Conservation (phyloP, 2,797 vertebrate species). For the Choloepus didactylus region DNA sequence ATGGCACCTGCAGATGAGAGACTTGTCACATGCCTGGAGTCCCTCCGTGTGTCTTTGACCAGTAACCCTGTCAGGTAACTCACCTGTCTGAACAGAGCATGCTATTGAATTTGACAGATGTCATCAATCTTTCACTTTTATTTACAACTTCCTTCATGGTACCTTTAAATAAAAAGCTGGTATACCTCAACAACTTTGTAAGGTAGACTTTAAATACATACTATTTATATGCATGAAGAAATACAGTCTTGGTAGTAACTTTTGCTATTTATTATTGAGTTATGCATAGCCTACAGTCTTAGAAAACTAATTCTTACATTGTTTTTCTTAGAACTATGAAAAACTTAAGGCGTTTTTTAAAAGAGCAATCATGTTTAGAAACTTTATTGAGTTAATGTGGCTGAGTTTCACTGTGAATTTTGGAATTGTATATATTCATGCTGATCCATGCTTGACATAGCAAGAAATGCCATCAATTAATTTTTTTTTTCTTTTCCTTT, state of each 20-base stretch:
- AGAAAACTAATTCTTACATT: neutral
- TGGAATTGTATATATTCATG: neutral
- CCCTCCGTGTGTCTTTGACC: conserved; percentile 96
- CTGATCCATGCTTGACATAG: neutral
- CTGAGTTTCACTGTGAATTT: conserved; percentile 23
- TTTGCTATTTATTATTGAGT: conserved; percentile 39
- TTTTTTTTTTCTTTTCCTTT: neutral
- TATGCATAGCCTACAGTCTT: neutral
- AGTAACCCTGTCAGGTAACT: conserved; percentile 99
- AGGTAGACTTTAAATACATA: conserved; percentile 79
- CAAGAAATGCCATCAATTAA: conserved; percentile 1
- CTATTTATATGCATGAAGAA: conserved; percentile 59
- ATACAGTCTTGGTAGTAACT: neutral
- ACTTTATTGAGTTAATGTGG: neutral
- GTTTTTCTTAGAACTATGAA: neutral
- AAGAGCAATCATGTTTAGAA: conserved; percentile 3
- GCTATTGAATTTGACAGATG: conserved; percentile 69
- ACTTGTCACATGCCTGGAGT: conserved; percentile 95
- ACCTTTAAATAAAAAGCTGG: neutral
- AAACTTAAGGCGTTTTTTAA: neutral
- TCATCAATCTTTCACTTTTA: conserved; percentile 53
- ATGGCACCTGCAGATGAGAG: conserved; percentile 94
- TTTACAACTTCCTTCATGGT: neutral
- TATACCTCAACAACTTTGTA: conserved; percentile 64
- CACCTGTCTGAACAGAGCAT: conserved; percentile 33